These are phyloP conservation scores for Lates japonicus DNA, from an alignment of 2,797 vertebrate genomes.

Conservation along the genomic window DNA sequence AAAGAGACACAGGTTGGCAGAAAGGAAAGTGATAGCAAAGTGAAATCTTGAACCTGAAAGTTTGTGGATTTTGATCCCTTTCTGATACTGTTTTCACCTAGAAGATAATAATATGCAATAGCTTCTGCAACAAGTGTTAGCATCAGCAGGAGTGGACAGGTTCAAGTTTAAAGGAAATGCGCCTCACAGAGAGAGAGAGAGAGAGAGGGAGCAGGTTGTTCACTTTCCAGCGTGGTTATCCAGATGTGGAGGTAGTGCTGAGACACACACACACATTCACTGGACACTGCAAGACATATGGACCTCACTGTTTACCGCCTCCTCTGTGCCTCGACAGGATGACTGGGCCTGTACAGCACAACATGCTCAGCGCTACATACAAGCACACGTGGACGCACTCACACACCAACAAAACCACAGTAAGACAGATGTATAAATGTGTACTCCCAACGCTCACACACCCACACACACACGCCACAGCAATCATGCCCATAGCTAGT, in stretches of 20 bases:
- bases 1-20: conserved; percentile 21
- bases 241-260: conserved; percentile 74
- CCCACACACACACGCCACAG: conserved; percentile 17
- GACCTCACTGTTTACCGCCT: conserved; percentile 65
- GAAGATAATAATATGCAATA: conserved; percentile 11
- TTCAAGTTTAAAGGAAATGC: conserved; percentile 66
- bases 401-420: conserved; percentile 29
- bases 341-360: conserved; percentile 6
- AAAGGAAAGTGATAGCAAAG: background rate
- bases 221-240: conserved; percentile 63
- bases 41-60: background rate
- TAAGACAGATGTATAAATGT: conserved; percentile 22
- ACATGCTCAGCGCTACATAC: conserved; percentile 16
- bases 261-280: conserved; percentile 26
- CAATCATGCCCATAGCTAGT: background rate
- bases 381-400: conserved; percentile 24
- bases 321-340: conserved; percentile 60
- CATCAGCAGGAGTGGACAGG: conserved; percentile 56
- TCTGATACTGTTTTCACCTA: conserved; percentile 43
- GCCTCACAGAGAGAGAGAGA: conserved; percentile 37
- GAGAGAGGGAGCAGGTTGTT: conserved; percentile 47
- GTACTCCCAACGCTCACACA: conserved; percentile 22
- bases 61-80: conserved; percentile 8
- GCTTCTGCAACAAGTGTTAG: conserved; percentile 30
- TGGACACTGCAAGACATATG: conserved; percentile 53